Percentiles rank a stretch among this genome's conserved stretches.
phyloP scores from a whole-genome alignment of 1,140 invertebrate species.

The Pemphigus obesinymphae region DNA sequence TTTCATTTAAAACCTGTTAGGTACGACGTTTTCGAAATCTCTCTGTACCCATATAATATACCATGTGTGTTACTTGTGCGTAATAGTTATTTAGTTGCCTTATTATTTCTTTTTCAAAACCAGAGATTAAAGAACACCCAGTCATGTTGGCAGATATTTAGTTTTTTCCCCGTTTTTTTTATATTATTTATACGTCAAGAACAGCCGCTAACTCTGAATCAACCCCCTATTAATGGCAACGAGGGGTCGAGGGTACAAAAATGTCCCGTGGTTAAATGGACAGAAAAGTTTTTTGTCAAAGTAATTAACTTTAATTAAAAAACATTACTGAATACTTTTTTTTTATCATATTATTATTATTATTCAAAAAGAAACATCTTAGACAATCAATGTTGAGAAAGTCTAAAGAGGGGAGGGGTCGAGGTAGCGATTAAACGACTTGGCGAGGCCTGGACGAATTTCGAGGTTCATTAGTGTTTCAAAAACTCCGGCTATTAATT shows the following conservation, averaged over 20 bases:
- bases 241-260: background rate
- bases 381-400: slow-evolving; percentile 34
- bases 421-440: slow-evolving; percentile 28
- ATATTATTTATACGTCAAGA: slow-evolving; percentile 36
- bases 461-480: slow-evolving; percentile 36
- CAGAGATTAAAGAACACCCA: slow-evolving; percentile 31
- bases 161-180: slow-evolving; percentile 9
- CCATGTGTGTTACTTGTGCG: background rate
- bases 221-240: slow-evolving; percentile 10
- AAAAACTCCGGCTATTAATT: slow-evolving; percentile 25
- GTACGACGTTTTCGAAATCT: too few relatives aligned
- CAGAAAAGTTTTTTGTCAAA: slow-evolving; percentile 36
- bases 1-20: too few relatives aligned
- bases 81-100: slow-evolving; percentile 11
- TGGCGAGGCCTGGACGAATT: background rate
- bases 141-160: slow-evolving; percentile 23
- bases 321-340: slow-evolving; percentile 21
- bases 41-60: too few relatives aligned
- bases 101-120: slow-evolving; percentile 24
- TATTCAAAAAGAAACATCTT: slow-evolving; percentile 31
- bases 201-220: slow-evolving; percentile 25
- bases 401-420: background rate
- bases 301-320: slow-evolving; percentile 41
- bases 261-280: slow-evolving; percentile 30
- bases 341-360: slow-evolving; percentile 21